Evolutionary conservation across 2,113 vertebrate species (phyloP).

Genomic region (Coryphaenoides rupestris): DNA sequence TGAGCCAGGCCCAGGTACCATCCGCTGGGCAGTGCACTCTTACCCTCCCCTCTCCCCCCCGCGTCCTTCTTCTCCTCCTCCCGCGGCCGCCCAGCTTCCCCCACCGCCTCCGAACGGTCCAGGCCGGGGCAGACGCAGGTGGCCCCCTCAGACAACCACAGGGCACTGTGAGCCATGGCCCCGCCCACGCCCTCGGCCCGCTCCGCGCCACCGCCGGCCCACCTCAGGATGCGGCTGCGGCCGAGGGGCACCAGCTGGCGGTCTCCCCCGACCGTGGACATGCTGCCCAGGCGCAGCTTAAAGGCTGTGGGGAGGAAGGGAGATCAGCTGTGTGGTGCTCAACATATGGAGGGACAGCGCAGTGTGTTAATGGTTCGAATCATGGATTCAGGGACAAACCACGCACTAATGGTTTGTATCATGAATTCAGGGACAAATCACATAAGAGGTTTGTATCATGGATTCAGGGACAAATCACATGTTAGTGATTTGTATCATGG

Average conservation of each 20-base stretch:
- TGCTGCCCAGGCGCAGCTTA: constrained; percentile 70
- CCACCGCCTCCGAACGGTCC: constrained; percentile 31
- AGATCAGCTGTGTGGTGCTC: neutral
- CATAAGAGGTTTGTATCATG: no score
- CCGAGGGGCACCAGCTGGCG: constrained; percentile 65
- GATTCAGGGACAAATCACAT: no score
- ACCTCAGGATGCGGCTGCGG: constrained; percentile 67
- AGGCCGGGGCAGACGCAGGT: constrained; percentile 69
- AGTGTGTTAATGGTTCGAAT: no score
- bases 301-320: constrained; percentile 58
- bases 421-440: no score
- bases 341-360: neutral
- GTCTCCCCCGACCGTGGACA: constrained; percentile 60
- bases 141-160: constrained; percentile 71
- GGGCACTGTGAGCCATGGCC: constrained; percentile 57
- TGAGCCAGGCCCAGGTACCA: constrained; percentile 66
- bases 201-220: constrained; percentile 55
- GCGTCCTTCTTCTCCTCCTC: constrained; percentile 12
- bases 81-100: constrained; percentile 7
- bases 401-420: no score
- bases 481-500: no score
- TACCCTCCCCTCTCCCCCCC: constrained; percentile 16
- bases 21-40: neutral
- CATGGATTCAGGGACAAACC: no score
- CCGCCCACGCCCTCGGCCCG: constrained; percentile 58